phyloP scores from a whole-genome alignment of 1,140 invertebrate genomes.

The Drosophila busckii region DNA sequence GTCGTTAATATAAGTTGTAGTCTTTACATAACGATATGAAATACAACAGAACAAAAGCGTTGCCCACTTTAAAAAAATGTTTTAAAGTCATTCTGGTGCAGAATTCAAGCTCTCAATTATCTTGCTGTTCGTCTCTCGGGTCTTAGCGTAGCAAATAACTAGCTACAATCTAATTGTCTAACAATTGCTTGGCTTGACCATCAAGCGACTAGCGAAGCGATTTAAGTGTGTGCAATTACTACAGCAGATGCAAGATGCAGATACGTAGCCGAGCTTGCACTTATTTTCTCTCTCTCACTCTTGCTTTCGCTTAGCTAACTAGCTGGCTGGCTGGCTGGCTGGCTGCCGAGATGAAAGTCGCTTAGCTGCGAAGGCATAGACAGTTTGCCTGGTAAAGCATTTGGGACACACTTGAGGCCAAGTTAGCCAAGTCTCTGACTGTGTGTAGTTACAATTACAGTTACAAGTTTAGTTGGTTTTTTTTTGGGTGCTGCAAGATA shows the following conservation, averaged over 20 bases:
- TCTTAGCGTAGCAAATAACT: neutral
- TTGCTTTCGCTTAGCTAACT: too few species aligned
- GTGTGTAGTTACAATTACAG: conserved; percentile 49
- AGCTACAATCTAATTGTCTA: conserved; percentile 60
- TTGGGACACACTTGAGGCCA: conserved; percentile 20
- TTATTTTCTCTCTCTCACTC: too few species aligned
- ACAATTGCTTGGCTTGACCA: conserved; percentile 60
- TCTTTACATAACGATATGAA: too few species aligned
- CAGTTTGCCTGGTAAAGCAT: conserved; percentile 5
- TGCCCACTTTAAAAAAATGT: too few species aligned
- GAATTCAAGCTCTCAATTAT: conserved; percentile 7
- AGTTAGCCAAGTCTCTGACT: conserved; percentile 43
- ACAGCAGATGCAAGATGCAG: conserved; percentile 59
- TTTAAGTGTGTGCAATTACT: conserved; percentile 72
- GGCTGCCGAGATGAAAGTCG: conserved; percentile 22
- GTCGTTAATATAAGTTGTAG: too few species aligned
- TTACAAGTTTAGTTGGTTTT: conserved; percentile 55
- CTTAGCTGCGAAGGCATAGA: too few species aligned
- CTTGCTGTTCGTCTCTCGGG: neutral
- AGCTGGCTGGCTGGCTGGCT: too few species aligned
- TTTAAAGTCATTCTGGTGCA: too few species aligned
- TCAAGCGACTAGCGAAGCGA: conserved; percentile 58
- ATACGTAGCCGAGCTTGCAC: too few species aligned
- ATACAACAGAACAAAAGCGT: too few species aligned
- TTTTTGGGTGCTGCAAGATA: conserved; percentile 52